Evolutionary conservation across 2,888 invertebrate genomes (phyloP), one percentile per base, ranked within the genome.

Genomic region (Apamea crenata): DNA sequence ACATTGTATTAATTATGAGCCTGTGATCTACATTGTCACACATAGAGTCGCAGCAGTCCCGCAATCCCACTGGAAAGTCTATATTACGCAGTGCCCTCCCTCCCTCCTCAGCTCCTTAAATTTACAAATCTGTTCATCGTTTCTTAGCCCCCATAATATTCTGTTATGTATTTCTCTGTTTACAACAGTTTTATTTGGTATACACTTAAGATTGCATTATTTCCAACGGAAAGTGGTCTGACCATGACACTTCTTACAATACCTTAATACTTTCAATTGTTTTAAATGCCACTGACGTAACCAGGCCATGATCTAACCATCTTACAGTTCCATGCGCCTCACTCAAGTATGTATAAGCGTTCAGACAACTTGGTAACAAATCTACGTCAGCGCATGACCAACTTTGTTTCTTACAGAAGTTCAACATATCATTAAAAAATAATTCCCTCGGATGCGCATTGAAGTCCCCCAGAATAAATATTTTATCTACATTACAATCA

Each of bases 211-310:
- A 29, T 36, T 65, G 36, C 63, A 65, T 56, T 10, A 73, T 73
- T 63, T 73, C 73, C 1, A 73, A 5, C 1, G 63, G 63, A 16
- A 72, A 72, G 44, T 61, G 44, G 72, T 44, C 72, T 14, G 44
- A 61, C 44, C 61, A 61, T 44, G 61, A 72, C 61, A 72, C 72
- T 72, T 72, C 72, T 61, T 44, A 72, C 61, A 71, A 71, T 21
- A 71, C 40, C 5, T 59, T 59, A n/a, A n/a, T n/a, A 40, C 5
- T 59, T 71, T 71, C 59, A 72, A 61, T 72, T 61, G 59, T 59
- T 59, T 72, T 40, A 72, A 72, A 72, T 72, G 71, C 59, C 40
- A 72, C 29, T 72, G 71, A 59, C 71, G 71, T 29, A 59, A 59
- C 70, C 36, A 69, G 50, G 29, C 68, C 50, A 69, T 69, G 50